Evolutionary conservation across 1,140 invertebrate species (phyloP).

Genomic region (Lordiphosa clarofinis): DNA sequence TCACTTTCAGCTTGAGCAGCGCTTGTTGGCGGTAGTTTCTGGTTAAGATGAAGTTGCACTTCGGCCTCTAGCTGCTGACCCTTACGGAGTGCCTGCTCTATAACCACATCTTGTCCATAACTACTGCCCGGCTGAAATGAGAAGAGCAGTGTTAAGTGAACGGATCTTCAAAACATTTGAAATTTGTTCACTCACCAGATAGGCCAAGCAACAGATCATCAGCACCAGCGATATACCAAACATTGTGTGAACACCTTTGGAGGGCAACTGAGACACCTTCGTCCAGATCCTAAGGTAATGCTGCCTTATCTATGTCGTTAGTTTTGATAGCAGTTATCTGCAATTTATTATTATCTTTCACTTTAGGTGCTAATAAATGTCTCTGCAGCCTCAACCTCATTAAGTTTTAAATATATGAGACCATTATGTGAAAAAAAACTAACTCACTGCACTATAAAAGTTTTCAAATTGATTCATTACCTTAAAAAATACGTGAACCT

Average conservation of each 20-base stretch:
- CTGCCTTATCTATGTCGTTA: constrained; percentile 12
- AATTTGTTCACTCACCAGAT: constrained; percentile 24
- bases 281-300: neutral
- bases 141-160: neutral
- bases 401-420: constrained; percentile 27
- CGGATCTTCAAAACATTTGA: neutral
- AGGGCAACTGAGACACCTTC: constrained; percentile 29
- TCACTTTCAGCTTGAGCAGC: neutral
- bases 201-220: constrained; percentile 6
- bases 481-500: too few species aligned
- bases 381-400: constrained; percentile 53
- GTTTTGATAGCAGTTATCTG: constrained; percentile 1
- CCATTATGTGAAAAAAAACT: neutral
- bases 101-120: neutral
- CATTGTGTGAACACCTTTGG: constrained; percentile 36
- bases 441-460: constrained; percentile 6
- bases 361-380: neutral
- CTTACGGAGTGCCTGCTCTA: constrained; percentile 3
- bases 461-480: too few species aligned
- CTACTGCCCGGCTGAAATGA: constrained; percentile 7
- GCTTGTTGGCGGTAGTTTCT: constrained; percentile 18
- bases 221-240: constrained; percentile 25
- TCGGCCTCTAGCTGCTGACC: neutral
- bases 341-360: constrained; percentile 25
- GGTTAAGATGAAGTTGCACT: neutral